Conservation (phyloP, 2,113 vertebrate genomes). For the Catharus minimus region DNA sequence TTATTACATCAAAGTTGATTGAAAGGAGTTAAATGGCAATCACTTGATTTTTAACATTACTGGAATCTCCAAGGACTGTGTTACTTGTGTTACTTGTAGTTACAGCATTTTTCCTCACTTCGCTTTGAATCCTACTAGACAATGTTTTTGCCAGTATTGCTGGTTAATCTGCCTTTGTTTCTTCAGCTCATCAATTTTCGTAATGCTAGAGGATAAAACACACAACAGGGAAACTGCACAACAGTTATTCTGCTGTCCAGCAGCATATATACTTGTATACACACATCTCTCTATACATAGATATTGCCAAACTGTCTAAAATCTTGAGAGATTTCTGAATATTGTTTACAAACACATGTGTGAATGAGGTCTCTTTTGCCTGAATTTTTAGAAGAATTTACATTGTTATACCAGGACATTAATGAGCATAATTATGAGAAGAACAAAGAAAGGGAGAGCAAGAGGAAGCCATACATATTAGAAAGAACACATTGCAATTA, state of each 20-base stretch:
- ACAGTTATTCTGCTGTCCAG: background rate
- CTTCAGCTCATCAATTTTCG: constrained; percentile 2
- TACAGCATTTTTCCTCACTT: constrained; percentile 50
- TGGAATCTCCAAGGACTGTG: constrained; percentile 33
- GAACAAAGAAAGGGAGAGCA: background rate
- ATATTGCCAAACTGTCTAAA: background rate
- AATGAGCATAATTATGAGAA: background rate
- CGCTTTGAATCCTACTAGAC: background rate
- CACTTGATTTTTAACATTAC: constrained; percentile 34
- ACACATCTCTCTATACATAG: too few relatives aligned
- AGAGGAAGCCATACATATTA: background rate
- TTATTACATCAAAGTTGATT: constrained; percentile 44
- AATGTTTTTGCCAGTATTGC: background rate
- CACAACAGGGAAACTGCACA: background rate
- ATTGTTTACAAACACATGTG: constrained; percentile 7
- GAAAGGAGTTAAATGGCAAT: constrained; percentile 54
- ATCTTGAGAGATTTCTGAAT: background rate
- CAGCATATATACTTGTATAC: background rate
- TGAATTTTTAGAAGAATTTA: constrained; percentile 1
- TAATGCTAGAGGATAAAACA: background rate
- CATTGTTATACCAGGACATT: background rate
- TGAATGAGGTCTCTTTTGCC: background rate
- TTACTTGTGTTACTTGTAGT: constrained; percentile 45
- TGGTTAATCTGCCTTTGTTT: constrained; percentile 31
- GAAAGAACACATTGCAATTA: background rate